Evolutionary conservation across 2,797 vertebrate species (phyloP).

Genomic region (Sebastolobus alascanus): DNA sequence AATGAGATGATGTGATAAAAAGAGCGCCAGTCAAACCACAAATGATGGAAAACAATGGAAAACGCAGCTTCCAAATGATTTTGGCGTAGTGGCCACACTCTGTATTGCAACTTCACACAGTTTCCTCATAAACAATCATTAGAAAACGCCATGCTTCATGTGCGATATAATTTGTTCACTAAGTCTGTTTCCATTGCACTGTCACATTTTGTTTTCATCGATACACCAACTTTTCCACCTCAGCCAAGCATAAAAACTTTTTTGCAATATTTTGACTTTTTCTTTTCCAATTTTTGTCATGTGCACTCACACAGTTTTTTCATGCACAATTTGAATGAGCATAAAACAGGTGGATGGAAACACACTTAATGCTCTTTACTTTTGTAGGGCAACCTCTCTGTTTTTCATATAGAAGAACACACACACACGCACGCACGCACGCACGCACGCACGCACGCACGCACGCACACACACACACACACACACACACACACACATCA

Average conservation of each 20-base stretch:
- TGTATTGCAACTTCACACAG: too few relatives aligned
- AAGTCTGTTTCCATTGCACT: neutral
- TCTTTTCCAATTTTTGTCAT: neutral
- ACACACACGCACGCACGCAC: slow-evolving; percentile 1
- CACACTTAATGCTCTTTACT: neutral
- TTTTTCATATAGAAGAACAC: neutral
- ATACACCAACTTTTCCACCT: neutral
- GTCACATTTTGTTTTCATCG: neutral
- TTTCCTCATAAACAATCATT: too few relatives aligned
- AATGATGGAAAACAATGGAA: too few relatives aligned
- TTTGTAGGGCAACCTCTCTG: neutral
- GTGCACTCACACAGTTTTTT: neutral
- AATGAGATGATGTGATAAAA: too few relatives aligned
- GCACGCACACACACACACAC: neutral
- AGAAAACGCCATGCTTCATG: neutral
- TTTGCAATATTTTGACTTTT: neutral
- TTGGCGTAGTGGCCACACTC: too few relatives aligned
- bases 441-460: too few relatives aligned
- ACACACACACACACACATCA: neutral
- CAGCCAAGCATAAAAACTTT: too few relatives aligned
- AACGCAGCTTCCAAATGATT: too few relatives aligned
- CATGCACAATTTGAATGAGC: neutral
- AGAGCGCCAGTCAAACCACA: too few relatives aligned
- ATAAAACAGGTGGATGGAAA: neutral
- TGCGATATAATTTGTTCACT: neutral